Evolutionary conservation across 2,797 vertebrate genomes (phyloP).

Genomic region (Lacerta bilineata): DNA sequence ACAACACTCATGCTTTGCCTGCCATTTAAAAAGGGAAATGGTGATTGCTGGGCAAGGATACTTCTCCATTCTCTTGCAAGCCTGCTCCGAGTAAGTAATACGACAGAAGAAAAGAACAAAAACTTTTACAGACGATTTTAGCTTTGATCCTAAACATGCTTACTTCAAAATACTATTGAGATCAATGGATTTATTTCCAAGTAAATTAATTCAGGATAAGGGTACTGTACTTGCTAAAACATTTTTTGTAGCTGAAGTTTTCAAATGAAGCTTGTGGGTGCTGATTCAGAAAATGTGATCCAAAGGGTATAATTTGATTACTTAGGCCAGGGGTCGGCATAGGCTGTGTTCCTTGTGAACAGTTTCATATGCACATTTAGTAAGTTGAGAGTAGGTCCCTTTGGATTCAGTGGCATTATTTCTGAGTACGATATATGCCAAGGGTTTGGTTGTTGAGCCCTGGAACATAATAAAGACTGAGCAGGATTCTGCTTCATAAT

Average conservation of each 20-base stretch:
- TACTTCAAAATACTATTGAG: background rate
- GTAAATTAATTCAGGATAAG: background rate
- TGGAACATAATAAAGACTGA: too few species aligned
- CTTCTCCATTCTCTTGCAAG: background rate
- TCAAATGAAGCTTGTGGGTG: background rate
- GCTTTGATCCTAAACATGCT: background rate
- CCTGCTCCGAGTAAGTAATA: too few species aligned
- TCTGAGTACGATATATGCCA: too few species aligned
- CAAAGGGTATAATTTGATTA: too few species aligned
- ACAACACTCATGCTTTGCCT: constrained; percentile 23
- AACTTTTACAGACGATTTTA: background rate
- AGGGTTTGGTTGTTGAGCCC: too few species aligned
- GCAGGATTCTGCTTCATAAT: too few species aligned
- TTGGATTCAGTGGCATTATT: too few species aligned
- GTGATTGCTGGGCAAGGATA: constrained; percentile 32
- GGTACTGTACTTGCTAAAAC: background rate
- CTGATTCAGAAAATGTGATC: background rate
- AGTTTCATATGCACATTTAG: background rate
- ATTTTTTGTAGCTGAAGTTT: background rate
- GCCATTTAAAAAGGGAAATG: constrained; percentile 23
- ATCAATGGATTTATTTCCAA: background rate
- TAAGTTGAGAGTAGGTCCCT: too few species aligned
- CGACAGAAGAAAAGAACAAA: background rate
- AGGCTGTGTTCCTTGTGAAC: too few species aligned
- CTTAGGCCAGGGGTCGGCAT: too few species aligned